Conservation (phyloP, 2,888 invertebrate genomes). For the Belgica antarctica region DNA sequence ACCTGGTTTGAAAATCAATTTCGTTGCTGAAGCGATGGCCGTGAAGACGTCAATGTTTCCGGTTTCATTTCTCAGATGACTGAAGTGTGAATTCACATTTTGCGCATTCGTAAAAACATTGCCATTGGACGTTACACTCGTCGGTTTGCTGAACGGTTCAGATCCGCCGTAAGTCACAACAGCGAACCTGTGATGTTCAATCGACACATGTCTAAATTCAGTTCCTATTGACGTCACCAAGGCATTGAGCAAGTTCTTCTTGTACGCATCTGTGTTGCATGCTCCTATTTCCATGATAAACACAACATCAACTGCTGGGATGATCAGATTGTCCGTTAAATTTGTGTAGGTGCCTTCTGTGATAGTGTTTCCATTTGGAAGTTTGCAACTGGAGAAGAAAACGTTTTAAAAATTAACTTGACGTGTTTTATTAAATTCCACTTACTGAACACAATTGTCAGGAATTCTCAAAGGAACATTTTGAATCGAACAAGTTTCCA, state of each 20-base stretch:
- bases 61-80: slow-evolving; percentile 65
- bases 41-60: slow-evolving; percentile 67
- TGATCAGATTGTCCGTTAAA: slow-evolving; percentile 59
- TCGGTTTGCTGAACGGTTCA: slow-evolving; percentile 69
- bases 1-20: slow-evolving; percentile 75
- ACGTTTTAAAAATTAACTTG: slow-evolving; percentile 6
- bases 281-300: slow-evolving; percentile 83
- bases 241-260: slow-evolving; percentile 66
- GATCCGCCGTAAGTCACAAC: slow-evolving; percentile 79
- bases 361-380: slow-evolving; percentile 66
- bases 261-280: slow-evolving; percentile 72
- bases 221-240: slow-evolving; percentile 67
- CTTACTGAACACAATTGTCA: slow-evolving; percentile 75
- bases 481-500: slow-evolving; percentile 70
- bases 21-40: slow-evolving; percentile 71
- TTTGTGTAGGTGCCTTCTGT: slow-evolving; percentile 73
- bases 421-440: slow-evolving; percentile 45
- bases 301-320: slow-evolving; percentile 77
- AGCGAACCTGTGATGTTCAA: slow-evolving; percentile 75
- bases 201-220: slow-evolving; percentile 60
- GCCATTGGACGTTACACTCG: slow-evolving; percentile 70
- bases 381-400: slow-evolving; percentile 61
- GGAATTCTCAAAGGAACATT: slow-evolving; percentile 78
- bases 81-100: slow-evolving; percentile 66
- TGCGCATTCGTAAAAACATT: slow-evolving; percentile 66